A percentile compares a stretch with the other conserved stretches of the same genome.
These are phyloP conservation scores for Nannoperca obscura DNA, from an alignment of 2,797 vertebrate genomes.

Conservation along the genomic window DNA sequence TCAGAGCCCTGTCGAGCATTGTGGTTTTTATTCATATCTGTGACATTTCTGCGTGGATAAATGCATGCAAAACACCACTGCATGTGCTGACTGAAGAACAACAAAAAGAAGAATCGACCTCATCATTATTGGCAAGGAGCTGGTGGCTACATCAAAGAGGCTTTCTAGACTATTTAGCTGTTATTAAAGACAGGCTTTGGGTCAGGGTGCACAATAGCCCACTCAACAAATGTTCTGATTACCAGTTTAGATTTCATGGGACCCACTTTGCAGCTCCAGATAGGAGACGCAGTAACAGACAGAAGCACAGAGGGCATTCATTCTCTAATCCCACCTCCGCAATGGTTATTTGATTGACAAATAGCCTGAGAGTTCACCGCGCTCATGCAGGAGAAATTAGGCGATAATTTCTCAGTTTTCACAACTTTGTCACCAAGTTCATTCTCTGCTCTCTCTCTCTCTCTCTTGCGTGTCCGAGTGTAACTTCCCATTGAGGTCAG, in stretches of 20 bases:
- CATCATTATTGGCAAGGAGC: conserved; percentile 18
- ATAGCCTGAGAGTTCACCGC: conserved; percentile 11
- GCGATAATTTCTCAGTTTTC: conserved; percentile 54
- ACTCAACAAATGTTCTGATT: conserved; percentile 58
- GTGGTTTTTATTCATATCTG: conserved; percentile 13
- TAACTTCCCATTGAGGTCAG: conserved; percentile 57
- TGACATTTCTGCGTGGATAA: conserved; percentile 15
- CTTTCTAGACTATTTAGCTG: conserved; percentile 26
- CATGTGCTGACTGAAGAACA: conserved; percentile 13
- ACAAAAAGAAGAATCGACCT: conserved; percentile 6
- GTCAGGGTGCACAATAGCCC: conserved; percentile 41
- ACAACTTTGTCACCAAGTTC: conserved; percentile 54
- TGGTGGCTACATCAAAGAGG: conserved; percentile 23
- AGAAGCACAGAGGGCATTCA: conserved; percentile 38
- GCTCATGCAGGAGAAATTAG: conserved; percentile 46
- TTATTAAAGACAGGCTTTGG: conserved; percentile 32
- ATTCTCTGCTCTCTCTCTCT: conserved; percentile 37
- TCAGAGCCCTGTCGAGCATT: background rate
- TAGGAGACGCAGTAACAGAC: conserved; percentile 23
- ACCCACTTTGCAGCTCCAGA: conserved; percentile 56
- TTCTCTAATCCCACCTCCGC: conserved; percentile 44
- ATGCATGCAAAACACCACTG: conserved; percentile 13
- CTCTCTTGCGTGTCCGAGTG: conserved; percentile 52
- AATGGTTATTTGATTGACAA: conserved; percentile 39
- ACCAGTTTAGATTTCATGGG: conserved; percentile 64